Evolutionary conservation across 2,113 vertebrate species (phyloP).

Genomic region (Gopherus evgoodei): DNA sequence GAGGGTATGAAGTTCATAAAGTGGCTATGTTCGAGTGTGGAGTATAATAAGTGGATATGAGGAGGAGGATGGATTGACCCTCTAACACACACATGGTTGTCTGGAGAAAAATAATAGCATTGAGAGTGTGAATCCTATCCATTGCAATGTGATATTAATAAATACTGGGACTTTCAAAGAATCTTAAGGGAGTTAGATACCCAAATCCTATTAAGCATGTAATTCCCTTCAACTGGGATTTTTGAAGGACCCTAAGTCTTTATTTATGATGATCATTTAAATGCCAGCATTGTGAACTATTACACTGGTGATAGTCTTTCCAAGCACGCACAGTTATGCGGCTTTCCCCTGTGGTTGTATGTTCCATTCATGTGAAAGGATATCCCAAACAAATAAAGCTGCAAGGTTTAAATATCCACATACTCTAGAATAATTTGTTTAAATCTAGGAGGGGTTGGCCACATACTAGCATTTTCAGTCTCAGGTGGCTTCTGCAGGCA

Average conservation of each 20-base stretch:
- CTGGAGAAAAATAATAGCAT: background rate
- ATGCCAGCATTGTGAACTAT: background rate
- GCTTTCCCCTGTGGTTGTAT: background rate
- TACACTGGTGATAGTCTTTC: background rate
- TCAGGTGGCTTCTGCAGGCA: background rate
- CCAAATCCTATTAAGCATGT: background rate
- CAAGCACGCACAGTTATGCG: too few relatives aligned
- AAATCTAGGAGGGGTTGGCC: background rate
- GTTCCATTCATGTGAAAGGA: background rate
- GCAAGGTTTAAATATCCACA: background rate
- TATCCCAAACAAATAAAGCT: background rate
- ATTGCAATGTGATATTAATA: background rate
- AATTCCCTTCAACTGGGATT: background rate
- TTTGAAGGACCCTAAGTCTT: background rate
- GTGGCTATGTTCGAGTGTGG: too few relatives aligned
- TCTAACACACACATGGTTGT: background rate
- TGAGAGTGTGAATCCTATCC: background rate
- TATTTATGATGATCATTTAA: background rate
- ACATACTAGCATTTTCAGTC: background rate
- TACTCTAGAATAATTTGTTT: background rate
- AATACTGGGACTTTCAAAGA: background rate
- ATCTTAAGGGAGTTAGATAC: accelerated
- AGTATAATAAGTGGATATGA: too few relatives aligned
- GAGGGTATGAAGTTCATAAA: too few relatives aligned
- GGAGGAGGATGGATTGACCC: too few relatives aligned